These are phyloP conservation scores for Typhlomys cinereus DNA, from an alignment of 2,113 vertebrate genomes.

Conservation along the genomic window DNA sequence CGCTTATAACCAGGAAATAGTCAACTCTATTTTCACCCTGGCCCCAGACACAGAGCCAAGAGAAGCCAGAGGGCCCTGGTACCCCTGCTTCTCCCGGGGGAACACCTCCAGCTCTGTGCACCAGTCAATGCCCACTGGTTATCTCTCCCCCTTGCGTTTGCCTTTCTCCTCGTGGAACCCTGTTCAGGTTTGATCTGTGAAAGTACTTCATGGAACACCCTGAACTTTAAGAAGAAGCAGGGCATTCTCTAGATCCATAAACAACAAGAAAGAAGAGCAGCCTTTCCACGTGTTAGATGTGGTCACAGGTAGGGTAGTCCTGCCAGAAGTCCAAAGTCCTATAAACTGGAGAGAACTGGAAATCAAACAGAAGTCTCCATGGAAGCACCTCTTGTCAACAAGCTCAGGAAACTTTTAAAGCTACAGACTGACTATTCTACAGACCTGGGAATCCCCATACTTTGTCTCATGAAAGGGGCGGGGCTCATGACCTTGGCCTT, in stretches of 20 bases:
- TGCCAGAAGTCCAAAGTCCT: slow-evolving; percentile 64
- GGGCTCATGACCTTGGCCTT: not conserved
- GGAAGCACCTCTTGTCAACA: slow-evolving; percentile 50
- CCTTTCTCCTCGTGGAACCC: not conserved
- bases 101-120: not conserved
- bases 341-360: slow-evolving; percentile 22
- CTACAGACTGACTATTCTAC: not conserved
- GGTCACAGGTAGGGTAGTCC: not conserved
- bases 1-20: not conserved
- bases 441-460: not conserved
- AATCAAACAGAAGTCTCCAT: slow-evolving; percentile 61
- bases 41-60: not conserved
- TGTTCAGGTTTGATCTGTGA: not conserved
- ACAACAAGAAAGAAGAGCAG: not conserved
- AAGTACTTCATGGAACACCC: not conserved
- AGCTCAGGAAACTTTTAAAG: slow-evolving; percentile 29
- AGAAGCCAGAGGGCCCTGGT: not conserved
- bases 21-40: not conserved
- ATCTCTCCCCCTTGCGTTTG: not conserved
- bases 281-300: not conserved
- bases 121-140: no score
- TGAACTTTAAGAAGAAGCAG: not conserved
- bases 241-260: not conserved
- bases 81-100: not conserved
- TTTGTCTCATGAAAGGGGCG: not conserved